Conservation (phyloP, 2,888 invertebrate genomes). For the Torymus tubicola region DNA sequence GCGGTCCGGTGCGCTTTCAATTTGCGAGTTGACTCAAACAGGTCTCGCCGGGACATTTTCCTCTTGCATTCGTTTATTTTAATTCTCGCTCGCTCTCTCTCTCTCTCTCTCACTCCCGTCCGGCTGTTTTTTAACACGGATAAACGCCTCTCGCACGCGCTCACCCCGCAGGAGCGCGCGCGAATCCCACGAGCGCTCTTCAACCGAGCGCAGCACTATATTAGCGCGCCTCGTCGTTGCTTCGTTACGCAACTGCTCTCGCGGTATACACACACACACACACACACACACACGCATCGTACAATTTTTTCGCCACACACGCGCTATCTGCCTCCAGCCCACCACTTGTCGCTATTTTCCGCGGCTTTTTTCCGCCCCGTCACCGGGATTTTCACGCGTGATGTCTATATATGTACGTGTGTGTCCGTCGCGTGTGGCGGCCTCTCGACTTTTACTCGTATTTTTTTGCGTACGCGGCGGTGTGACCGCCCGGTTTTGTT, state of each 20-base stretch:
- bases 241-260: no score
- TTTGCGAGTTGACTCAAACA: constrained; percentile 69
- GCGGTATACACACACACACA: background rate
- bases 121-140: constrained; percentile 29
- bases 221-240: constrained; percentile 2
- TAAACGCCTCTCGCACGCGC: constrained; percentile 25
- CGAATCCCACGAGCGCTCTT: constrained; percentile 42
- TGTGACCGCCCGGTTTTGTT: no score
- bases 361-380: constrained; percentile 3
- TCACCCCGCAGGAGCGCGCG: background rate
- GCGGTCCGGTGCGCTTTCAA: constrained; percentile 64
- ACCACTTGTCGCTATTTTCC: background rate
- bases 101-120: constrained; percentile 50
- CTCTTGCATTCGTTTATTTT: constrained; percentile 63
- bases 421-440: no score
- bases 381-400: no score
- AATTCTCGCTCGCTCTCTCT: constrained; percentile 59
- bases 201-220: constrained; percentile 22
- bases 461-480: no score
- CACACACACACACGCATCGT: background rate
- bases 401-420: no score
- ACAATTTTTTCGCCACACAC: background rate
- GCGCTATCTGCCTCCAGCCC: background rate
- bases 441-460: no score
- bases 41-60: constrained; percentile 64